These are phyloP conservation scores for Temnopleurus reevesii DNA, from an alignment of 53 echinoderm and acorn worm genomes.

Conservation along the genomic window DNA sequence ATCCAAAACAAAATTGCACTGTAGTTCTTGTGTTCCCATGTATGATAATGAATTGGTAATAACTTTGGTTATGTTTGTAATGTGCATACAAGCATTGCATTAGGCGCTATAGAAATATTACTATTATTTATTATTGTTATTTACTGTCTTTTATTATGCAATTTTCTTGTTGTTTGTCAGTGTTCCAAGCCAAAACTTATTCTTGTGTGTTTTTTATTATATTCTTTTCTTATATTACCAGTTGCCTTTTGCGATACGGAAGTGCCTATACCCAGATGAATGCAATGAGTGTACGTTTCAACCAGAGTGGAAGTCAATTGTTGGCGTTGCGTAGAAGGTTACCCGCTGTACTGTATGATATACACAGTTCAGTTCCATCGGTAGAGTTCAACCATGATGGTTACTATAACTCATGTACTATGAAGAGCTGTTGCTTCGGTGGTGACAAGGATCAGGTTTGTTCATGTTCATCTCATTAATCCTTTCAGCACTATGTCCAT, in stretches of 20 bases:
- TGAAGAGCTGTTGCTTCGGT: constrained; percentile 98
- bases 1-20: no score
- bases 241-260: constrained; percentile 85
- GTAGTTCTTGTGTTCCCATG: no score
- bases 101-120: no score
- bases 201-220: no score
- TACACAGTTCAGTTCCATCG: constrained; percentile 73
- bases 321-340: constrained; percentile 85
- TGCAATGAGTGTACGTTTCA: constrained; percentile 97
- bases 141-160: no score
- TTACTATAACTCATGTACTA: constrained; percentile 98
- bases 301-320: constrained; percentile 79
- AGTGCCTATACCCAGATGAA: constrained; percentile 91
- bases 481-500: no score
- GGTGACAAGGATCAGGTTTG: constrained; percentile 93
- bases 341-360: constrained; percentile 87
- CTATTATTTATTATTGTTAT: no score
- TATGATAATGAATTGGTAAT: no score
- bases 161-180: no score
- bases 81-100: no score
- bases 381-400: constrained; percentile 97
- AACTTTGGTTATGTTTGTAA: no score
- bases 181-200: no score
- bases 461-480: background rate
- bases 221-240: constrained; percentile 14